Percentiles rank a stretch among this genome's conserved stretches.
Conservation (phyloP, 2,113 vertebrate genomes). For the Sorex fumeus region DNA sequence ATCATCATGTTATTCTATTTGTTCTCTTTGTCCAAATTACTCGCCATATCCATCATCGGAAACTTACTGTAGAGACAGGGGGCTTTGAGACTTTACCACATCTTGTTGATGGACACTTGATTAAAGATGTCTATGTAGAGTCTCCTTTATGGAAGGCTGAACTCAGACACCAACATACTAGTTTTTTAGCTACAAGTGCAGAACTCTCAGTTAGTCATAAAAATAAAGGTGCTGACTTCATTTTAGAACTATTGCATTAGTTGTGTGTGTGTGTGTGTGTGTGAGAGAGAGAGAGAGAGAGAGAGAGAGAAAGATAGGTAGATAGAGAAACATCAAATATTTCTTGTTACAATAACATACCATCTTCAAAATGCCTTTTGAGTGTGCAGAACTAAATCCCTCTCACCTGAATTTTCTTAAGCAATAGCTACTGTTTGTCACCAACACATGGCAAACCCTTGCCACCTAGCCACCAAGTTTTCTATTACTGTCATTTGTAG, state of each 20-base stretch:
- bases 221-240: not conserved
- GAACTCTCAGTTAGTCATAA: not conserved
- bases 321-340: not conserved
- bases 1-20: not conserved
- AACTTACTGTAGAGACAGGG: not conserved
- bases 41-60: not conserved
- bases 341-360: not conserved
- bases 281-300: not conserved
- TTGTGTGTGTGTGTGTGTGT: no score
- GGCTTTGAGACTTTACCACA: not conserved
- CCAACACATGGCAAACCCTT: not conserved
- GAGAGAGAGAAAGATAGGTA: not conserved
- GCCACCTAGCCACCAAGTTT: not conserved
- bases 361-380: not conserved
- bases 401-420: not conserved
- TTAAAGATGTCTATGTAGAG: not conserved
- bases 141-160: not conserved
- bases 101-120: not conserved
- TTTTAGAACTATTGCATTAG: not conserved
- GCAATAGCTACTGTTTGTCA: conserved; percentile 7
- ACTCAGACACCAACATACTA: not conserved
- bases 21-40: not conserved
- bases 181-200: not conserved
- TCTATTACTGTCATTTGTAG: conserved; percentile 4
- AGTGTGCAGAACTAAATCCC: not conserved